These are phyloP conservation scores for Mesembrinibis cayennensis DNA, from an alignment of 2,113 vertebrate species.

Conservation along the genomic window DNA sequence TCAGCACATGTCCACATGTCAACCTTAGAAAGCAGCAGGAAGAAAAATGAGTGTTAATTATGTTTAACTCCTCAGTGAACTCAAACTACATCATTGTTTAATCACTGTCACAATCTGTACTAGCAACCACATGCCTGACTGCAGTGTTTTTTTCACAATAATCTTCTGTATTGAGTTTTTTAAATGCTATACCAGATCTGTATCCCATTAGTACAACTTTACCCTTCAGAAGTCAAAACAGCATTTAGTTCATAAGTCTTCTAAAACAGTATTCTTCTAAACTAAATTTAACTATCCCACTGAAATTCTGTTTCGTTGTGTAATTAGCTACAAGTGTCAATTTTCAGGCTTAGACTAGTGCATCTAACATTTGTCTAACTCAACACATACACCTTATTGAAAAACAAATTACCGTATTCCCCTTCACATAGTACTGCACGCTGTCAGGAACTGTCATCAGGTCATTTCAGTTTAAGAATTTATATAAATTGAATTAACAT, in stretches of 20 bases:
- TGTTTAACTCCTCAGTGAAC: background rate
- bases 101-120: conserved; percentile 5
- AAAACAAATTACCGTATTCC: background rate
- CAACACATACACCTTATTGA: background rate
- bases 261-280: background rate
- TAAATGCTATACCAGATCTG: background rate
- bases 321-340: background rate
- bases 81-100: background rate
- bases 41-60: background rate
- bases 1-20: background rate
- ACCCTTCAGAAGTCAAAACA: background rate
- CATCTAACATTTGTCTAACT: background rate
- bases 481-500: background rate
- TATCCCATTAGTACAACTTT: background rate
- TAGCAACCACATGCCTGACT: conserved; percentile 6
- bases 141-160: background rate
- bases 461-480: background rate
- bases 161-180: background rate
- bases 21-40: background rate
- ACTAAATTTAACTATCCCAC: background rate
- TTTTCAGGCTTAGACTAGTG: background rate
- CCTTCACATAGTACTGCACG: background rate
- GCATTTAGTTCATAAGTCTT: background rate
- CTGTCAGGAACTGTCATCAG: background rate
- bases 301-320: background rate